phyloP scores from a whole-genome alignment of 2,113 vertebrate genomes.

The Dromaius novaehollandiae region DNA sequence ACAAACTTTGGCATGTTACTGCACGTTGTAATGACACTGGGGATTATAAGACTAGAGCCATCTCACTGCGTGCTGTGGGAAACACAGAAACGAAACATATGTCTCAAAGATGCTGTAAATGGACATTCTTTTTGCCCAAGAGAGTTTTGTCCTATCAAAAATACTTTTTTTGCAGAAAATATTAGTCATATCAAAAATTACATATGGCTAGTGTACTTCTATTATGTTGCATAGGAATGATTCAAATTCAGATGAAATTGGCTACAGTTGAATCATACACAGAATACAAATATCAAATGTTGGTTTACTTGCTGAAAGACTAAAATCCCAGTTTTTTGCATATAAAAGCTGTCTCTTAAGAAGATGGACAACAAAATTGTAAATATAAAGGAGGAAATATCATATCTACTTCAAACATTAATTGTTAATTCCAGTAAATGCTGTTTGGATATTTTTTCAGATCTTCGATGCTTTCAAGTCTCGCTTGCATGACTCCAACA shows the following conservation, averaged over 20 bases:
- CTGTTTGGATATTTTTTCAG: slow-evolving; percentile 61
- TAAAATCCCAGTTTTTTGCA: neutral
- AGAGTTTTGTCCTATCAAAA: neutral
- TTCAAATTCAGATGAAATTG: neutral
- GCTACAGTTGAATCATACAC: neutral
- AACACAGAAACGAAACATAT: neutral
- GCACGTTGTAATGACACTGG: too few species aligned
- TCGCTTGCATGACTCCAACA: slow-evolving; percentile 92
- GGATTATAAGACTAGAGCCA: neutral
- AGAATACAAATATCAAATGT: accelerated
- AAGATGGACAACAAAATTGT: accelerated
- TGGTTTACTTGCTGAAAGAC: neutral
- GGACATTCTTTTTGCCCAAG: neutral
- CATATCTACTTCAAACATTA: accelerated
- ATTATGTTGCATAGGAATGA: neutral
- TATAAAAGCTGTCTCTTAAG: neutral
- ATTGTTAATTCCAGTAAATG: accelerated
- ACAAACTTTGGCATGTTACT: too few species aligned
- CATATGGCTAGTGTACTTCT: neutral
- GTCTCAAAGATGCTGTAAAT: neutral
- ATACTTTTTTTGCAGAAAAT: neutral
- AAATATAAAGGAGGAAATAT: accelerated
- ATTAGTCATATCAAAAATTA: neutral
- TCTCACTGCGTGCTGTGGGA: neutral
- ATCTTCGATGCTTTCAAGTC: slow-evolving; percentile 92